phyloP scores from a whole-genome alignment of 1,140 invertebrate species.

The Bicyclus anynana region DNA sequence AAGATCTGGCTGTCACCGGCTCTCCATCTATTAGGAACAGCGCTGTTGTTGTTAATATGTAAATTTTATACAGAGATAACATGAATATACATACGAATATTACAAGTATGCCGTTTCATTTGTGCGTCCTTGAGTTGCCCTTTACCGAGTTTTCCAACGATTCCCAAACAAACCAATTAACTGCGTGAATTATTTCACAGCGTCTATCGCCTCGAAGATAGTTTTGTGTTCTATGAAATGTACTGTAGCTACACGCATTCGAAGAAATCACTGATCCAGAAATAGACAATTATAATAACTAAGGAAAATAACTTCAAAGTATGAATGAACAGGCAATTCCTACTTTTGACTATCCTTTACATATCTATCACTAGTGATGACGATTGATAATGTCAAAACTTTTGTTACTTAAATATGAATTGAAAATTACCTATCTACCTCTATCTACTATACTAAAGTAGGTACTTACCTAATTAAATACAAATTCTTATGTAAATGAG shows the following conservation, averaged over 20 bases:
- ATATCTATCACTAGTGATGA: no score
- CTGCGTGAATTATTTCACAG: neutral
- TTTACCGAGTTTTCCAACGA: neutral
- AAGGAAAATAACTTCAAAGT: no score
- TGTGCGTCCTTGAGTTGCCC: neutral
- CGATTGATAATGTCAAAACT: no score
- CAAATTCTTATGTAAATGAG: no score
- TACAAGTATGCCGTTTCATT: neutral
- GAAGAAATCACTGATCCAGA: no score
- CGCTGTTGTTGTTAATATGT: constrained; percentile 29
- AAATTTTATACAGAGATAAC: constrained; percentile 32
- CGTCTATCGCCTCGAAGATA: neutral
- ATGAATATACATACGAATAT: constrained; percentile 9
- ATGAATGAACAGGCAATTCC: no score
- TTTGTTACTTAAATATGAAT: no score
- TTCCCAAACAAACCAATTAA: neutral
- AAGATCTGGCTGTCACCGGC: neutral
- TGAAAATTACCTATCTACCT: no score
- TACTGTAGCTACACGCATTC: neutral
- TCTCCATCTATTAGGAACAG: constrained; percentile 7
- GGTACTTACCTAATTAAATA: no score
- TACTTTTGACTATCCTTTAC: no score
- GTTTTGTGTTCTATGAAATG: neutral
- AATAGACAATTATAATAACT: no score
- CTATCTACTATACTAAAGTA: no score